Evolutionary conservation across 2,113 vertebrate genomes (phyloP), one percentile per base, ranked within the genome.

Genomic region (Phalacrocorax carbo): DNA sequence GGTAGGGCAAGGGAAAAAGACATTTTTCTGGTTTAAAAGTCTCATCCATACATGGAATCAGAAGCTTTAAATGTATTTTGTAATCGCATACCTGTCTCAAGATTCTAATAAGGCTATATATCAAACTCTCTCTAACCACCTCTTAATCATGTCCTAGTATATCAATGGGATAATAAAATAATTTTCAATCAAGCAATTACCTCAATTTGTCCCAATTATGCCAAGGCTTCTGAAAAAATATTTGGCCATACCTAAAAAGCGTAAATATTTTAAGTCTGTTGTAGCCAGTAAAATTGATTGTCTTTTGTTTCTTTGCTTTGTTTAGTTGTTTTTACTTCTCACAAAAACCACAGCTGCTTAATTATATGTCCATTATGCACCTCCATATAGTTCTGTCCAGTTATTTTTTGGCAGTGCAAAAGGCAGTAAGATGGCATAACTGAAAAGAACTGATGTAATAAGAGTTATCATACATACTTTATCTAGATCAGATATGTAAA

Each of bases 401-500:
- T 49, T 68, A n/a, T 32, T 68, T 61, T 90, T 80, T 84, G 44
- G 54, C 78, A 79, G 51, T 38, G 38, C 25, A 77, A 55, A 51
- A 88, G 42, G 57, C 48, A 69, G 34, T 18, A 84, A 64, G 66
- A 84, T 36, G 12, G 40, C 34, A 10, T 21, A 79, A 87, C 21
- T 82, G 80, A 88, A 77, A 92, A 25, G 38, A 91, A 77, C 14
- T 48, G 61, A 80, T 20, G 44, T 49, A 73, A 5, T 42, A 83
- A 66, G 48, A 84, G 22, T 34, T 72, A 86, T 66, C 36, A 48
- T 54, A 69, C 49, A 80, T 40, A 89, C 9, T 79, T 91, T 44
- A 87, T 82, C 82, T 82, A 89, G 15, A 89, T 60, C 81, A 79
- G 34, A 91, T 91, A 93, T 11, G 16, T 42, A 95, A 92, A 87